phyloP scores from a whole-genome alignment of 2,888 invertebrate genomes.

The Helobdella robusta region DNA sequence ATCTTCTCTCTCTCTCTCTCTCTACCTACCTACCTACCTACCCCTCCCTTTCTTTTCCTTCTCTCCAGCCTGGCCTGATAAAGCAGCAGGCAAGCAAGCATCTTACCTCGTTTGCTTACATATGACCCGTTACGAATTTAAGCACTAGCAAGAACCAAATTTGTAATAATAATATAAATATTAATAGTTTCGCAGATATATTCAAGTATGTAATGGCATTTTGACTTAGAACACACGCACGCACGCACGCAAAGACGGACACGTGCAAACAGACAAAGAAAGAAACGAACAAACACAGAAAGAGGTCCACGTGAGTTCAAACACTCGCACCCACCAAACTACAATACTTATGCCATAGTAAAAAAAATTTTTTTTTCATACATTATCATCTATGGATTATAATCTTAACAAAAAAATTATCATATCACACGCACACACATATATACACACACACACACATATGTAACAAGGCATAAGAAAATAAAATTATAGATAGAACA shows the following conservation, averaged over 20 bases:
- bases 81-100: too few relatives aligned
- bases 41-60: too few relatives aligned
- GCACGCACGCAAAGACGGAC: conserved; percentile 6
- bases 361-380: too few relatives aligned
- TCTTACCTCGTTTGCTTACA: not conserved
- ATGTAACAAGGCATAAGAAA: not conserved
- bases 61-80: too few relatives aligned
- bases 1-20: too few relatives aligned
- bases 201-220: not conserved
- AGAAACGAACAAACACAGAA: conserved; percentile 10
- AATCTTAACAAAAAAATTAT: too few relatives aligned
- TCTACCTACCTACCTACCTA: too few relatives aligned
- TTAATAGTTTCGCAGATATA: not conserved
- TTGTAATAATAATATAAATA: not conserved
- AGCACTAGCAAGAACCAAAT: not conserved
- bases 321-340: conserved; percentile 1
- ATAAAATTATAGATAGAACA: not conserved
- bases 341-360: too few relatives aligned
- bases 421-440: not conserved
- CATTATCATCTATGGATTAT: too few relatives aligned
- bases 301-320: not conserved
- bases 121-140: not conserved
- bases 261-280: conserved; percentile 6
- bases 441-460: conserved; percentile 12
- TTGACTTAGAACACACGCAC: not conserved